phyloP scores from a whole-genome alignment of 2,888 invertebrate genomes.

The Aporophyla lueneburgensis region DNA sequence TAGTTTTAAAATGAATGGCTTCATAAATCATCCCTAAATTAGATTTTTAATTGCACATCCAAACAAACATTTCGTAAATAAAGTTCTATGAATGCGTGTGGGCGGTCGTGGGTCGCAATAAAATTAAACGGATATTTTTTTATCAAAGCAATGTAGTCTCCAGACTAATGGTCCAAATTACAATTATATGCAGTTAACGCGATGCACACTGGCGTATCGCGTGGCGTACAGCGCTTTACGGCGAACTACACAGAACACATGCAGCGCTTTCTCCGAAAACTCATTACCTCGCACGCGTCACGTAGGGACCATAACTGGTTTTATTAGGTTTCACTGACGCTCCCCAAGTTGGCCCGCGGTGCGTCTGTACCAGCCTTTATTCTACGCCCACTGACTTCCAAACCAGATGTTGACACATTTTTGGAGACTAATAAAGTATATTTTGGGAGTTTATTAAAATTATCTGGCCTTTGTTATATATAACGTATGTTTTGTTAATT shows the following conservation, averaged over 20 bases:
- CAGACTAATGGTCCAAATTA: constrained; percentile 58
- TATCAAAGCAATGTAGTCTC: constrained; percentile 43
- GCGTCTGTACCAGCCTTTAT: constrained; percentile 78
- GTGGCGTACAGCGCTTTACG: constrained; percentile 63
- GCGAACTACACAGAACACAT: constrained; percentile 77
- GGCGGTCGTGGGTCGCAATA: constrained; percentile 40
- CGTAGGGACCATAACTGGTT: constrained; percentile 87
- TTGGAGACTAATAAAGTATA: constrained; percentile 23
- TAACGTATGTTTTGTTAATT: not conserved
- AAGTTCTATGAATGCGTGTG: constrained; percentile 28
- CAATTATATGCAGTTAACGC: constrained; percentile 59
- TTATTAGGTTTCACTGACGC: constrained; percentile 88
- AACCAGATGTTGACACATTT: constrained; percentile 59
- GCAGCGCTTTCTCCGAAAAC: constrained; percentile 88
- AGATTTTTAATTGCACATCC: constrained; percentile 57
- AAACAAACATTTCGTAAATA: constrained; percentile 50
- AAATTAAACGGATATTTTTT: constrained; percentile 49
- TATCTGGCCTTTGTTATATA: not conserved
- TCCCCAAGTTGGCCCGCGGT: constrained; percentile 73
- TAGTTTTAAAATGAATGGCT: constrained; percentile 48
- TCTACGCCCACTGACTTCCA: constrained; percentile 65
- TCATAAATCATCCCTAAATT: constrained; percentile 57
- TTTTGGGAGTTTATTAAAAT: constrained; percentile 19
- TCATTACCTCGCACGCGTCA: constrained; percentile 89
- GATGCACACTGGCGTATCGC: constrained; percentile 52